Evolutionary conservation across 2,888 invertebrate species (phyloP).

Genomic region (Rhamphomyia laevipes): DNA sequence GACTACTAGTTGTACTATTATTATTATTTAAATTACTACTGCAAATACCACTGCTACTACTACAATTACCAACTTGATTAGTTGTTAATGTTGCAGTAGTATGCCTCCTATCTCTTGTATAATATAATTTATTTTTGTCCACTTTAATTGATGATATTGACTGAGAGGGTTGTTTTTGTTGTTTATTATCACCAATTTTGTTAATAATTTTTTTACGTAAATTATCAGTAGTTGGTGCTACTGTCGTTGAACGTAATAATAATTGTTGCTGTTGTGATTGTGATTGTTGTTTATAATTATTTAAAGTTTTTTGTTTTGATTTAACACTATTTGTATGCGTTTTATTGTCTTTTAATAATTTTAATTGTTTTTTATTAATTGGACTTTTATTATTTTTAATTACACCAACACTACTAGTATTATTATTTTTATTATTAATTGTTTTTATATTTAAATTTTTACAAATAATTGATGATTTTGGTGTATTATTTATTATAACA

Average conservation of each 20-base stretch:
- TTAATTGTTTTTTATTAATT: slow-evolving; percentile 1
- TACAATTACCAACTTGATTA: background rate
- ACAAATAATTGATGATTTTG: background rate
- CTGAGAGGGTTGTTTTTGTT: background rate
- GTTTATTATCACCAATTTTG: slow-evolving; percentile 3
- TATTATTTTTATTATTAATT: background rate
- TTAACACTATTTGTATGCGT: background rate
- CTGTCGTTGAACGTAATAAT: slow-evolving; percentile 11
- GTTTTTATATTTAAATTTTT: background rate
- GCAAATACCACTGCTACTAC: background rate
- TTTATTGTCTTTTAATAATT: background rate
- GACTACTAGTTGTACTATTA: no score
- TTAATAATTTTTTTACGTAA: background rate
- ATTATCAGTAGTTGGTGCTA: background rate
- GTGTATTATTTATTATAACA: background rate
- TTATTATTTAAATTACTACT: slow-evolving; percentile 2
- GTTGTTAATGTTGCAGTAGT: background rate
- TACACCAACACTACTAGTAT: background rate
- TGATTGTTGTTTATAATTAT: slow-evolving; percentile 11
- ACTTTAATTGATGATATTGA: slow-evolving; percentile 6
- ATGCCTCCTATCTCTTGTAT: background rate
- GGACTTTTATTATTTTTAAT: background rate
- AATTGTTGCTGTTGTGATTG: slow-evolving; percentile 10
- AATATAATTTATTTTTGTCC: slow-evolving; percentile 10
- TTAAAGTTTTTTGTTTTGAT: slow-evolving; percentile 15